phyloP scores from a whole-genome alignment of 2,797 vertebrate genomes.

The Notamacropus eugenii region DNA sequence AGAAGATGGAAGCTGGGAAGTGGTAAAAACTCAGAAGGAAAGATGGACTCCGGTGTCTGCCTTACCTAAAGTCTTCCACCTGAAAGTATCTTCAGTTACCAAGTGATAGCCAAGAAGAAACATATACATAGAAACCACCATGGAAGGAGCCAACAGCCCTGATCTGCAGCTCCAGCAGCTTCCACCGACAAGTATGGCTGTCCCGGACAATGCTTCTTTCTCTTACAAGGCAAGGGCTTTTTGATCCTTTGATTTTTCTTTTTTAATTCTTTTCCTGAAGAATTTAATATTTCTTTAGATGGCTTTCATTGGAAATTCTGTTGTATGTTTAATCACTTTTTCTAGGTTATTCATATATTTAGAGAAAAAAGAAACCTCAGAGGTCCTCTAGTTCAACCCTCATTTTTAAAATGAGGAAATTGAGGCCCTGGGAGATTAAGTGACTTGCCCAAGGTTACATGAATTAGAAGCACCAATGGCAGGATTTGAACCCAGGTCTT shows the following conservation, averaged over 20 bases:
- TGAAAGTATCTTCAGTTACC: conserved; percentile 19
- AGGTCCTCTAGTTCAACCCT: background rate
- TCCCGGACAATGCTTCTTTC: conserved; percentile 79
- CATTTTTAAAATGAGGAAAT: background rate
- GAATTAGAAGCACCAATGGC: background rate
- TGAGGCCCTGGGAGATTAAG: background rate
- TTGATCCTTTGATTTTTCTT: background rate
- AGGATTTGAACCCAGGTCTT: background rate
- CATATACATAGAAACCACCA: conserved; percentile 57
- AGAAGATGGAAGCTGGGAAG: conserved; percentile 67
- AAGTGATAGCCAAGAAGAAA: conserved; percentile 2
- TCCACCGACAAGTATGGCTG: conserved; percentile 66
- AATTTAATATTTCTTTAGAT: background rate
- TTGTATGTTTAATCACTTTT: background rate
- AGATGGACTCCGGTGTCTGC: conserved; percentile 33
- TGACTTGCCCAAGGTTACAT: background rate
- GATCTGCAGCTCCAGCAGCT: conserved; percentile 82
- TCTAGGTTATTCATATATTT: background rate
- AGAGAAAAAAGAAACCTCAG: background rate
- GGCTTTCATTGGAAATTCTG: background rate
- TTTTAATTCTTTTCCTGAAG: background rate
- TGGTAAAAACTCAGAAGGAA: background rate
- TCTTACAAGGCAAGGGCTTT: conserved; percentile 87
- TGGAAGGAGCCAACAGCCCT: conserved; percentile 79
- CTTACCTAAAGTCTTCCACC: background rate